Evolutionary conservation across 2,888 invertebrate genomes (phyloP).

Genomic region (Cephus spinipes): DNA sequence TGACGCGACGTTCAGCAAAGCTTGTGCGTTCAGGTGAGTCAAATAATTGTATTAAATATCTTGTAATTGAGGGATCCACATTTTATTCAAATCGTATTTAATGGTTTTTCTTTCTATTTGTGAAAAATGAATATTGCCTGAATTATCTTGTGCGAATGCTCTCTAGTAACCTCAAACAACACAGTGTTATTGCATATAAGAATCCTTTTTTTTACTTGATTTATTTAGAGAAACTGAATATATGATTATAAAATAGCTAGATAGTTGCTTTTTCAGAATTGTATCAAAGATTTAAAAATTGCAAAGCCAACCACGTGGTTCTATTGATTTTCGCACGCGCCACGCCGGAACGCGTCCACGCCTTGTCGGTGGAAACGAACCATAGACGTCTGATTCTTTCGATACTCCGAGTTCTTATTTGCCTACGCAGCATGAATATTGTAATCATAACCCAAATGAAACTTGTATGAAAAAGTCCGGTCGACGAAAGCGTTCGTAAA

Average conservation of each 20-base stretch:
- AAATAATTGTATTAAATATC: not conserved
- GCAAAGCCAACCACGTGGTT: slow-evolving; percentile 53
- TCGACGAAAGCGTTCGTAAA: not conserved
- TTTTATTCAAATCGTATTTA: not conserved
- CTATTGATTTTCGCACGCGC: slow-evolving; percentile 58
- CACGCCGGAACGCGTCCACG: slow-evolving; percentile 18
- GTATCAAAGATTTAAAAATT: not conserved
- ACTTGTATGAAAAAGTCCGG: not conserved
- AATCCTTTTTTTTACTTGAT: not conserved
- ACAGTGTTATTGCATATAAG: not conserved
- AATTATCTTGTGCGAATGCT: not conserved
- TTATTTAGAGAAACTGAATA: not conserved
- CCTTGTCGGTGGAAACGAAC: slow-evolving; percentile 29
- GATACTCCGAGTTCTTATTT: not conserved
- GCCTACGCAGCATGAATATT: not conserved
- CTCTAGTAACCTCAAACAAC: not conserved
- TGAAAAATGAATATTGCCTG: not conserved
- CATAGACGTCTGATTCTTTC: not conserved
- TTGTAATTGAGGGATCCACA: not conserved
- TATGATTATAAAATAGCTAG: not conserved
- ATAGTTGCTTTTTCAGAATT: not conserved
- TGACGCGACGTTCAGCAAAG: not conserved
- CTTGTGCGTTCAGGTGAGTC: not conserved
- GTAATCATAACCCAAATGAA: not conserved
- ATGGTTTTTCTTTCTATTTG: not conserved